A percentile compares a stretch with the other conserved stretches of the same genome.
Evolutionary conservation across 2,113 vertebrate species (phyloP).

Genomic region (Pholis gunnellus): DNA sequence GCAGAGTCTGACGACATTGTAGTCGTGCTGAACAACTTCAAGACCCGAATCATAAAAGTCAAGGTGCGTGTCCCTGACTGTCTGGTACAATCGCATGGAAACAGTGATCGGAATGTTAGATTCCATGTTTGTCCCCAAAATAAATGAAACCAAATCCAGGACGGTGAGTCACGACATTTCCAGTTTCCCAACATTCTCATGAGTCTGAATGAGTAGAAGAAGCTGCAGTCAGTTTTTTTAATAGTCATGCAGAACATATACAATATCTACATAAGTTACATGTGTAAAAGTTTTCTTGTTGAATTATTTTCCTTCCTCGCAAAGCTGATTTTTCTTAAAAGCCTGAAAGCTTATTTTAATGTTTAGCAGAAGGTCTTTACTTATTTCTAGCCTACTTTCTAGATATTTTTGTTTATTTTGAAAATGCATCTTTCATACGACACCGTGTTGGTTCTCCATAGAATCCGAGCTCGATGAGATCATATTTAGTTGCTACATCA

Average conservation of each 20-base stretch:
- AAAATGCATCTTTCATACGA: not conserved
- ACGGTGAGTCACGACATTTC: conserved; percentile 9
- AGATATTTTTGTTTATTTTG: not conserved
- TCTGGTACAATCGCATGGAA: conserved; percentile 3
- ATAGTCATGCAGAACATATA: conserved; percentile 8
- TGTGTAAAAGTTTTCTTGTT: not conserved
- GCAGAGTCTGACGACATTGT: conserved; percentile 91
- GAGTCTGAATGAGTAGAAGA: conserved; percentile 16
- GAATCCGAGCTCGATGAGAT: not conserved
- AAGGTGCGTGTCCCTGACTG: conserved; percentile 79
- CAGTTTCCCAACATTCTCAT: conserved; percentile 21
- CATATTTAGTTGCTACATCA: not conserved
- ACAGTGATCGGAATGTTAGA: not conserved
- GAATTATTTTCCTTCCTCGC: not conserved
- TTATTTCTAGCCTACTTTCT: not conserved
- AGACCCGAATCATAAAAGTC: conserved; percentile 98
- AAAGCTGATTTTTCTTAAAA: not conserved
- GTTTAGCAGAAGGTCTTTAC: not conserved
- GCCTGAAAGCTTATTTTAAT: not conserved
- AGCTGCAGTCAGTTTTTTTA: conserved; percentile 15
- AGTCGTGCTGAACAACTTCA: conserved; percentile 95
- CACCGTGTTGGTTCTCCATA: not conserved
- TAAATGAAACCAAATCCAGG: not conserved
- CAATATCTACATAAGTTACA: conserved; percentile 31
- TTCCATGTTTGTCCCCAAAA: not conserved